Evolutionary conservation across 2,888 invertebrate genomes (phyloP).

Genomic region (Tuberolachnus salignus): DNA sequence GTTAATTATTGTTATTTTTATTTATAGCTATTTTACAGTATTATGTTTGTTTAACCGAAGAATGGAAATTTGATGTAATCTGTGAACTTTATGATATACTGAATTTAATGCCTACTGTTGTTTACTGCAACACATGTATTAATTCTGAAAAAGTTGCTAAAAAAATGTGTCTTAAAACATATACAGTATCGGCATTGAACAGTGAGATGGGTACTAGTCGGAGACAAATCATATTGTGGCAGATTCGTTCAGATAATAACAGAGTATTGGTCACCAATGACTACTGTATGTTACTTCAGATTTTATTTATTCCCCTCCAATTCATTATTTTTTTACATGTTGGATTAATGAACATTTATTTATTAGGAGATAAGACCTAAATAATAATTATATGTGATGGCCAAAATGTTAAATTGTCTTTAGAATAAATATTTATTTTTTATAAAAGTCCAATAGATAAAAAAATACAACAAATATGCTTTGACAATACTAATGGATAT

Average conservation of each 20-base stretch:
- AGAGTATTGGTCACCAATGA: slow-evolving; percentile 20
- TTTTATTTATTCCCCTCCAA: not conserved
- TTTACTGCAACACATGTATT: slow-evolving; percentile 25
- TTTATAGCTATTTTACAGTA: slow-evolving; percentile 40
- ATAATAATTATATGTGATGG: not conserved
- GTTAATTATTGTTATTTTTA: not conserved
- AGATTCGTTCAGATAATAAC: slow-evolving; percentile 11
- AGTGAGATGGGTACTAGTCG: slow-evolving; percentile 12
- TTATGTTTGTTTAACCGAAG: slow-evolving; percentile 19
- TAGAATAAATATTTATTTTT: not conserved
- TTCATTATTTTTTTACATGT: not conserved
- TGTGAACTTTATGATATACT: slow-evolving; percentile 12
- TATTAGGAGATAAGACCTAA: not conserved
- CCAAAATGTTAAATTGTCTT: not conserved
- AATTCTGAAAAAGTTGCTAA: not conserved
- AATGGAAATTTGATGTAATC: slow-evolving; percentile 42
- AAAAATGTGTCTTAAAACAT: slow-evolving; percentile 19
- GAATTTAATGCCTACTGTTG: slow-evolving; percentile 17
- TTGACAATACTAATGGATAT: too few relatives aligned
- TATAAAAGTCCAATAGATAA: not conserved
- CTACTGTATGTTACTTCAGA: slow-evolving; percentile 1
- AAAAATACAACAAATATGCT: not conserved
- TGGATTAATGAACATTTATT: not conserved
- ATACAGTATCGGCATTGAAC: slow-evolving; percentile 7
- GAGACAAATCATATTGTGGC: not conserved